Evolutionary conservation across 2,113 vertebrate genomes (phyloP).

Genomic region (human (Homo sapiens)): GRCh38 chr1:78497501-78498000

Average conservation of each 20-base stretch:
- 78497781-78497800: neutral
- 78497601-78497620: constrained; percentile 9
- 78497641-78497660: constrained; percentile 70
- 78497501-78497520: constrained; percentile 22
- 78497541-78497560: neutral
- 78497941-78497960: neutral
- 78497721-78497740: constrained; percentile 51
- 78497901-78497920: neutral
- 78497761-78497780: constrained; percentile 33
- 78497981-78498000: constrained; percentile 5
- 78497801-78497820: neutral
- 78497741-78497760: constrained; percentile 47
- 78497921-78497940: neutral
- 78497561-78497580: neutral
- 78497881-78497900: constrained; percentile 10
- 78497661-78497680: constrained; percentile 64
- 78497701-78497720: constrained; percentile 72
- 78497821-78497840: constrained; percentile 22
- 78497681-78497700: constrained; percentile 66
- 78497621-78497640: constrained; percentile 39
- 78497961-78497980: neutral
- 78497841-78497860: neutral
- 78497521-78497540: constrained; percentile 17
- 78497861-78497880: neutral
- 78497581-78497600: neutral